Evolutionary conservation across 2,888 invertebrate genomes (phyloP), one percentile per base, ranked within the genome.

Genomic region (Dryococelus australis): DNA sequence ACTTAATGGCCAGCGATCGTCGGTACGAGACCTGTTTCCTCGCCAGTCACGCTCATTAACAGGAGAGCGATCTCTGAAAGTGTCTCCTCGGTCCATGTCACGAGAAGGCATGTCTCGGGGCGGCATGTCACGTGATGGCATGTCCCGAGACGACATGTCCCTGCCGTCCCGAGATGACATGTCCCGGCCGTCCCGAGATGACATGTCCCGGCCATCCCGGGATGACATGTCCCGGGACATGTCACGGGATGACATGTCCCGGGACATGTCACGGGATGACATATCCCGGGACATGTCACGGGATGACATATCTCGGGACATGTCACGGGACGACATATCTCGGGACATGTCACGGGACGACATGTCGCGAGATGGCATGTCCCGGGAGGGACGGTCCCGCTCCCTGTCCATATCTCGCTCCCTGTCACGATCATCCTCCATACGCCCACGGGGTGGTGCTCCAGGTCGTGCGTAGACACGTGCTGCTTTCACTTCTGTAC

Each of bases 41-140:
- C 91, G 91, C 91, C 92, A 51, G 24, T 89, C 89, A 28, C 87
- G 83, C 16, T 89, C 89, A 87, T 88, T 89, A n/a, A 89, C 84
- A 20, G 89, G 89, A 24, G 89, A 89, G 0, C 89, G 88, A 27
- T 89, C 89, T 27, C 89, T 79, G 24, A 87, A 86, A 24, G 78
- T 84, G 16, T 87, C 87, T 43, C 87, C 87, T n/a, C 88, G 84
- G 24, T 87, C 87, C 35, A 80, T 79, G 16, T 65, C 65, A 9
- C 65, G 65, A n/a, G 65, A n/a, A 20, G 65, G 65, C 20, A n/a
- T n/a, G n/a, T 65, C 65, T 3, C 65, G 65, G 65, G 65, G 24
- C 20, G 65, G 3, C 65, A 65, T 65, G 65, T 65, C 65, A 65
- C 65, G 65, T 0, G 65, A 65, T 1, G 20, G 65, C 65, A 65